Base-by-base conservation (phyloP, 2,888 invertebrate genomes). In the Isoperla grammatica region DNA sequence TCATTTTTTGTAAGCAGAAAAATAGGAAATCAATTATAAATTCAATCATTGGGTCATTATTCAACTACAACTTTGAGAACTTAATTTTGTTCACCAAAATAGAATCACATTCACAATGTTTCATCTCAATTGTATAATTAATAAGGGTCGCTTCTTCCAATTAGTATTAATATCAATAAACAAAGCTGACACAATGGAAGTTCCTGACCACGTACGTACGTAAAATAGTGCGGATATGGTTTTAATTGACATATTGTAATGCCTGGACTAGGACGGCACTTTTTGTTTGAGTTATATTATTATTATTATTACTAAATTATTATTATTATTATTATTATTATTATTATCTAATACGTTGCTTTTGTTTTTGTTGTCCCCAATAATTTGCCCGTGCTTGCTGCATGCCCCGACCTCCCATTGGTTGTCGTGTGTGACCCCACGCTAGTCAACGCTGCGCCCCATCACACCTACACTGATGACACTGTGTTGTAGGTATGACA, bases 201-300 rank as follows among this genome's bases (percentile, higher is more conserved):
- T 61, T 63, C 64, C 63, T 62, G 53, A n/a, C 22, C 53, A 39
- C n/a, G 50, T 37, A 53, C 53, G 15, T 37, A 53, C 19, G 60
- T 46, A 57, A 54, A 48, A 42, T 58, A 63, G 61, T 65, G 62
- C 61, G 62, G 62, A 57, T 62, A 61, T 62, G 62, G 58, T 64
- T 65, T 61, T 54, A 60, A 58, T 64, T 63, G 57, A 61, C 55
- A 29, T 29, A 29, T 60, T 64, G 63, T 60, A 61, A 57, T 64
- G 64, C 64, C 64, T 64, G 63, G 60, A 63, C 59, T 61, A 63
- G 61, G 60, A 63, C 61, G 61, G 64, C 61, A 63, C 64, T 60
- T 59, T 63, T 49, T 57, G 37, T 29, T 61, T 60, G 48, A 35
- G 40, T 29, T 29, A 57, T 56, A n/a, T 57, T 48, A 23, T 58